Conservation (phyloP, 2,888 invertebrate genomes). For the Pollenia angustigena region DNA sequence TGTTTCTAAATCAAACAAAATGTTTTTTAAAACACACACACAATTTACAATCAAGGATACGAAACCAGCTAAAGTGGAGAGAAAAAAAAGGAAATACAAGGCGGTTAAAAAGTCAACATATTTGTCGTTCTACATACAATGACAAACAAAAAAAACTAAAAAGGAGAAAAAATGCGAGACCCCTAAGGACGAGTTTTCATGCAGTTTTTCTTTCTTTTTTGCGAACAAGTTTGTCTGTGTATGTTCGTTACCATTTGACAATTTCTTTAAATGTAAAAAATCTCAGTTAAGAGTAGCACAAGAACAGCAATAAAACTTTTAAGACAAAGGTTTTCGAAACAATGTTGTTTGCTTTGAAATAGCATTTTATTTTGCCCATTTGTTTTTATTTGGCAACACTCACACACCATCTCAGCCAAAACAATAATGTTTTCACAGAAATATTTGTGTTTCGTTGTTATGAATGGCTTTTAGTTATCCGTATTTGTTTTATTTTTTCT, state of each 20-base stretch:
- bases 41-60: slow-evolving; percentile 33
- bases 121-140: slow-evolving; percentile 46
- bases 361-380: slow-evolving; percentile 38
- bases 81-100: not conserved
- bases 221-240: not conserved
- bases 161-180: not conserved
- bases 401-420: slow-evolving; percentile 3
- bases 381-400: not conserved
- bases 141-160: not conserved
- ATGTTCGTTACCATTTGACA: slow-evolving; percentile 35
- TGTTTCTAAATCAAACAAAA: slow-evolving; percentile 37
- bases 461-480: slow-evolving; percentile 42
- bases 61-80: not conserved
- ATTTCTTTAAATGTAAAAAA: slow-evolving; percentile 47
- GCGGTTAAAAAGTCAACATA: slow-evolving; percentile 44
- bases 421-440: slow-evolving; percentile 44
- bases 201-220: slow-evolving; percentile 32
- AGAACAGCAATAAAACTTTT: slow-evolving; percentile 49
- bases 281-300: not conserved
- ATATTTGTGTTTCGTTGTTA: slow-evolving; percentile 49
- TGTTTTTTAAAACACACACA: slow-evolving; percentile 16
- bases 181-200: slow-evolving; percentile 46
- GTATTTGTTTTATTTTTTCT: not conserved
- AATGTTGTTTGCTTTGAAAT: slow-evolving; percentile 17
- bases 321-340: slow-evolving; percentile 41